Conservation (phyloP, 2,797 vertebrate genomes). For the Schizopygopsis pylzovi region DNA sequence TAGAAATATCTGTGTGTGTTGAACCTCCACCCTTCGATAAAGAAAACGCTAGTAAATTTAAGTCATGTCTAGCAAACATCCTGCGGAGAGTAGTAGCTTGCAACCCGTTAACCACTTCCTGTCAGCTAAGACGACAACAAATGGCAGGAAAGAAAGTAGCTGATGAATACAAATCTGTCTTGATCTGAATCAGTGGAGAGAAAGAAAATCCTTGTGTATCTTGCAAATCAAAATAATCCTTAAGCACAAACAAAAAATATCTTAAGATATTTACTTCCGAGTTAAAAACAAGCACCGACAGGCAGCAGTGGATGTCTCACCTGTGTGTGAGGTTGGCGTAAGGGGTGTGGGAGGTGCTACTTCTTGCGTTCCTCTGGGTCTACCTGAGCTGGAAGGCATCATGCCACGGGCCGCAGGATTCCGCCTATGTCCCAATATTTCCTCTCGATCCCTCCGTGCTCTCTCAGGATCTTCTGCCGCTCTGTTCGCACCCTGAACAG, state of each 20-base stretch:
- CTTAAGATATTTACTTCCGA: background rate
- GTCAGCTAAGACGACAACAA: slow-evolving; percentile 36
- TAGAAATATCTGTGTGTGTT: background rate
- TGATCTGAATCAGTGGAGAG: background rate
- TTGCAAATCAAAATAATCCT: background rate
- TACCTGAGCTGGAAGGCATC: slow-evolving; percentile 88
- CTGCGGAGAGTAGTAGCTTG: slow-evolving; percentile 26
- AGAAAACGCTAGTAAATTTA: slow-evolving; percentile 6
- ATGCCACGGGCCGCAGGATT: slow-evolving; percentile 86
- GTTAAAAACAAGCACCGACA: background rate
- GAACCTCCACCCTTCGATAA: background rate
- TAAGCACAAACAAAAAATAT: background rate
- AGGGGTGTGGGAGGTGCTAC: slow-evolving; percentile 89
- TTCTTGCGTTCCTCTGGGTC: slow-evolving; percentile 88
- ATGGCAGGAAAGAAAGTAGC: background rate
- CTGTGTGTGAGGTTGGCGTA: slow-evolving; percentile 80
- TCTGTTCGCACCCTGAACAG: slow-evolving; percentile 88
- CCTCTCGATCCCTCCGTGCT: slow-evolving; percentile 91
- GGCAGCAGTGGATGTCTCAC: slow-evolving; percentile 52
- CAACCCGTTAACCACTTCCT: slow-evolving; percentile 54
- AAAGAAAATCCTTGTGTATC: background rate
- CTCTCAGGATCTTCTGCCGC: slow-evolving; percentile 89
- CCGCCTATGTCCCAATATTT: slow-evolving; percentile 88
- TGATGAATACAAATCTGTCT: background rate
- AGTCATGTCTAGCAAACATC: slow-evolving; percentile 45